phyloP scores from a whole-genome alignment of 2,888 invertebrate species.

The Augiades crinisus region DNA sequence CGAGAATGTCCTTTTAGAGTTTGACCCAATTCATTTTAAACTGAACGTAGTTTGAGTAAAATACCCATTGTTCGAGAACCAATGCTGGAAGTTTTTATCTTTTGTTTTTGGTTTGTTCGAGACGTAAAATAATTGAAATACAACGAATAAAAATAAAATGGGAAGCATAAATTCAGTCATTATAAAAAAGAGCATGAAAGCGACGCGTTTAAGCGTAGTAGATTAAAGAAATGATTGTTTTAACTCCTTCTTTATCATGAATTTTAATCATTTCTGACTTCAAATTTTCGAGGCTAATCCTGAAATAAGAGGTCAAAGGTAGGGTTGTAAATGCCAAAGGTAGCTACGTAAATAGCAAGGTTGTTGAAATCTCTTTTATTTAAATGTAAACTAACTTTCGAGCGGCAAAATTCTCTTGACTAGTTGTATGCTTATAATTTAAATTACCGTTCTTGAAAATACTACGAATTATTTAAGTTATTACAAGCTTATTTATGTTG shows the following conservation, averaged over 20 bases:
- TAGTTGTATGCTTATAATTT: not conserved
- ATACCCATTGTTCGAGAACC: conserved; percentile 1
- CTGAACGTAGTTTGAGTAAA: conserved; percentile 7
- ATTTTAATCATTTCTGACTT: not conserved
- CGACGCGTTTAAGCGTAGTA: not conserved
- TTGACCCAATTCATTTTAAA: conserved; percentile 21
- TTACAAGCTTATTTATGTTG: no score
- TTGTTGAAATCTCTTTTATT: not conserved
- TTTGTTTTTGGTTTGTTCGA: not conserved
- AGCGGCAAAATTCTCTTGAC: not conserved
- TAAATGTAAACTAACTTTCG: conserved; percentile 3
- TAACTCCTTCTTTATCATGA: not conserved
- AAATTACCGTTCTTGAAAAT: not conserved
- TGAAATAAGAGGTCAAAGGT: conserved; percentile 8
- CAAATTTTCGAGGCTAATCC: not conserved
- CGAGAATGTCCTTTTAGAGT: conserved; percentile 8
- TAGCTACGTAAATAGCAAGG: no score
- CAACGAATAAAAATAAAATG: conserved; percentile 6
- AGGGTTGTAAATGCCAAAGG: conserved; percentile 2
- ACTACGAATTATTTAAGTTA: not conserved
- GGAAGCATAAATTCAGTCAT: not conserved
- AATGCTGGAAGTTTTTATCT: not conserved
- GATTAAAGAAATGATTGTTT: conserved; percentile 1
- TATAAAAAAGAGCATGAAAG: not conserved
- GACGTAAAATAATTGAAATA: not conserved